Conservation (phyloP, 2,797 vertebrate genomes). For the Xyrichtys novacula region DNA sequence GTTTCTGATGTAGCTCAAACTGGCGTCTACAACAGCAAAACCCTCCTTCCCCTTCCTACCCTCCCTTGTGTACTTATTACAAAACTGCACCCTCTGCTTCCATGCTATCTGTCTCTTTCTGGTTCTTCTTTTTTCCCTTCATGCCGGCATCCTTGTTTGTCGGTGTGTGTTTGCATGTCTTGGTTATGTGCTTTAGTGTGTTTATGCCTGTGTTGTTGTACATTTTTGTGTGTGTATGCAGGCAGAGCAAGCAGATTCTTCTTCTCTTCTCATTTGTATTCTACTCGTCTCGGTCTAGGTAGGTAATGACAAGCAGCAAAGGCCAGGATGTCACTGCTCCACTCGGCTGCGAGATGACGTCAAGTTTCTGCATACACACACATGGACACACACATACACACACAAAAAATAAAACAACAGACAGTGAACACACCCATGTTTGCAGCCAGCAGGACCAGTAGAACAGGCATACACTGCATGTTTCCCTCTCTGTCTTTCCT, state of each 20-base stretch:
- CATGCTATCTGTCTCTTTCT: background rate
- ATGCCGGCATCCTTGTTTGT: background rate
- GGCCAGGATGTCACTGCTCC: conserved; percentile 61
- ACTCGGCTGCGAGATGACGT: conserved; percentile 67
- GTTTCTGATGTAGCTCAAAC: background rate
- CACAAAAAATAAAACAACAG: conserved; percentile 5
- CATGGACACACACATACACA: conserved; percentile 12
- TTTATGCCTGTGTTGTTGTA: background rate
- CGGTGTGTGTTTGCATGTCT: conserved; percentile 19
- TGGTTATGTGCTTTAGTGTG: background rate
- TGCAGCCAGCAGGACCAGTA: too few relatives aligned
- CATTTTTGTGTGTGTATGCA: background rate
- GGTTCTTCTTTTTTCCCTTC: background rate
- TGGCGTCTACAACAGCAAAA: conserved; percentile 10
- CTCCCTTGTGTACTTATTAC: background rate
- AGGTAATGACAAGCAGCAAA: conserved; percentile 69
- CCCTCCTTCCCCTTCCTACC: background rate
- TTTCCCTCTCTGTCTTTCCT: too few relatives aligned
- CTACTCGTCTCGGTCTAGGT: conserved; percentile 41
- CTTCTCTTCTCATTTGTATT: conserved; percentile 62
- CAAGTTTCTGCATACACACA: conserved; percentile 35
- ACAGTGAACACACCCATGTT: background rate
- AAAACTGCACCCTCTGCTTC: conserved; percentile 4
- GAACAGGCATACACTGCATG: too few relatives aligned
- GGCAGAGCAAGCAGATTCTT: background rate